Percentiles rank a stretch among this genome's conserved stretches.
phyloP scores from a whole-genome alignment of 1,140 invertebrate genomes.

The Bombus ignitus region DNA sequence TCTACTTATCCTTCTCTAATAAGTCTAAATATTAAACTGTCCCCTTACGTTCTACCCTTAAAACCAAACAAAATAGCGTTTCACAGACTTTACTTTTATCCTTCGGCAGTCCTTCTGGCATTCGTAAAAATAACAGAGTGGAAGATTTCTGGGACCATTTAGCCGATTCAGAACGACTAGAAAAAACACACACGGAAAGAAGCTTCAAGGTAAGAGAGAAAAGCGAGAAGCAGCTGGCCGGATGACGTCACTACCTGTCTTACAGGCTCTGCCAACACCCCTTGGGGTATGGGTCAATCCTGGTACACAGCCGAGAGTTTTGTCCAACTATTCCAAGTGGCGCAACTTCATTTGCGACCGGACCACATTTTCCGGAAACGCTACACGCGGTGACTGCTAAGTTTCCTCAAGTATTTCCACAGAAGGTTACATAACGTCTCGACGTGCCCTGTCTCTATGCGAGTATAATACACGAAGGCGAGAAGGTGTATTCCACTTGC shows the following conservation, averaged over 20 bases:
- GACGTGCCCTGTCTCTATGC: not conserved
- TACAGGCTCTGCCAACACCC: constrained; percentile 69
- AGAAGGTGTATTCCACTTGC: not conserved
- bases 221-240: constrained; percentile 71
- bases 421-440: not conserved
- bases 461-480: not conserved
- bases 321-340: constrained; percentile 52
- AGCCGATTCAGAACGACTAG: not conserved
- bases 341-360: constrained; percentile 46
- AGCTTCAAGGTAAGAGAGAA: constrained; percentile 15
- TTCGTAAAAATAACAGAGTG: not conserved
- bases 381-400: not conserved
- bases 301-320: constrained; percentile 36
- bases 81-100: not conserved
- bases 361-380: not conserved
- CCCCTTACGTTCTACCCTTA: not conserved
- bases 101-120: not conserved
- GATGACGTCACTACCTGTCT: constrained; percentile 80
- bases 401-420: constrained; percentile 17
- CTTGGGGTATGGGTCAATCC: constrained; percentile 74
- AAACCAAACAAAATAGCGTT: not conserved
- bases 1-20: not conserved
- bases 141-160: not conserved
- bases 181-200: not conserved
- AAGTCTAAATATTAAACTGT: not conserved